These are phyloP conservation scores for Aplodontia rufa DNA, from an alignment of 2,113 vertebrate species.

Conservation along the genomic window DNA sequence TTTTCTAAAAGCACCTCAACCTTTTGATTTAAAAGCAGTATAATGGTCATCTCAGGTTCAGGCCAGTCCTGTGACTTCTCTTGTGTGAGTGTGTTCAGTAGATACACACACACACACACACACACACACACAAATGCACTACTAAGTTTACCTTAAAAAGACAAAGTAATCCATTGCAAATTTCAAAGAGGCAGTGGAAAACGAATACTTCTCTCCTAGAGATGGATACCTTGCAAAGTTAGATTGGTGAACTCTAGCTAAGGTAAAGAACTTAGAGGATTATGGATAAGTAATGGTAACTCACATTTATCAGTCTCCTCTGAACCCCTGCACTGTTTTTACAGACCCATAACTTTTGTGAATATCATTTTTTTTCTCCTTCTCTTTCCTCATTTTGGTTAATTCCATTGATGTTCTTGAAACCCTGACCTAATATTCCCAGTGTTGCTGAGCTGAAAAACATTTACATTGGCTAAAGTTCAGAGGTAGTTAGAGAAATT, in stretches of 20 bases:
- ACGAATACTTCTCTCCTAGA: not conserved
- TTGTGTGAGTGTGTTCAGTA: not conserved
- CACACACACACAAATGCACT: not conserved
- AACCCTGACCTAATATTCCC: not conserved
- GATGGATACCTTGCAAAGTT: not conserved
- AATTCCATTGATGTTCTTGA: not conserved
- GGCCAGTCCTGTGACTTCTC: not conserved
- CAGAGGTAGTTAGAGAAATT: not conserved
- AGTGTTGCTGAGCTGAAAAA: not conserved
- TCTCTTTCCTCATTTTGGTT: not conserved
- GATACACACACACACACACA: not conserved
- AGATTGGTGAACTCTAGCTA: not conserved
- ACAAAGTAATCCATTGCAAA: not conserved
- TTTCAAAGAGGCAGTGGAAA: constrained; percentile 20
- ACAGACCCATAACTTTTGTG: not conserved
- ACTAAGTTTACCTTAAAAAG: not conserved
- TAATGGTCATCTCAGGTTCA: constrained; percentile 25
- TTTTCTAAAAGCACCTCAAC: not conserved
- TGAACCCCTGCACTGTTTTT: not conserved
- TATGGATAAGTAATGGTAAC: not conserved
- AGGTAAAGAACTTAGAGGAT: not conserved
- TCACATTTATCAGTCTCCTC: not conserved
- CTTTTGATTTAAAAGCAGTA: not conserved
- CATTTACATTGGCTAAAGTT: not conserved
- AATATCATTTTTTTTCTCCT: not conserved